Conservation (phyloP, 2,113 vertebrate genomes). For the Tonatia bakeri region DNA sequence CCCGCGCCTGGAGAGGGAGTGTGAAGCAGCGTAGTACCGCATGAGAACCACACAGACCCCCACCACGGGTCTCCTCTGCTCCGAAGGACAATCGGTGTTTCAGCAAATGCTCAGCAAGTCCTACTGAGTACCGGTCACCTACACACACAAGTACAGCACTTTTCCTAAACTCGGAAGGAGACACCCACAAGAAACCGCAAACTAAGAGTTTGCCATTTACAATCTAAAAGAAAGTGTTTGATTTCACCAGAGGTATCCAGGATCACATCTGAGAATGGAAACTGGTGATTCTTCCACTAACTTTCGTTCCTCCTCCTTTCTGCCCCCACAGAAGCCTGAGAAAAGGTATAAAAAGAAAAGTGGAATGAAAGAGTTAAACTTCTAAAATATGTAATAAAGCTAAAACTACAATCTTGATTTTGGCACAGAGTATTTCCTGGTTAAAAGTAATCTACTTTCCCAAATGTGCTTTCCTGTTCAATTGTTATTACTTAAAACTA, state of each 20-base stretch:
- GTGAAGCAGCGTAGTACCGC: neutral
- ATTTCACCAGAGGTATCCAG: neutral
- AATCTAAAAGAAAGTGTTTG: neutral
- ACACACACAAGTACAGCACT: neutral
- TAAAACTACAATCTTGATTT: slow-evolving; percentile 45
- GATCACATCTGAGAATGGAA: neutral
- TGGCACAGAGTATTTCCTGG: slow-evolving; percentile 48
- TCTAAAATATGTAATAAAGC: slow-evolving; percentile 36
- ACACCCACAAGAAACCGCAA: neutral
- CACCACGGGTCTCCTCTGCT: neutral
- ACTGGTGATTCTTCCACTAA: neutral
- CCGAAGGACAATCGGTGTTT: neutral
- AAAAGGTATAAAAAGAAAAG: slow-evolving; percentile 16
- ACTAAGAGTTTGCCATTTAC: neutral
- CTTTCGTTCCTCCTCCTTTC: neutral
- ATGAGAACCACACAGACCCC: neutral
- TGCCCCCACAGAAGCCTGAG: neutral
- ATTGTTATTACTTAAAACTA: slow-evolving; percentile 51
- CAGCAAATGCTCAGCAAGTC: neutral
- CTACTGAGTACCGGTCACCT: neutral
- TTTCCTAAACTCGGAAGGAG: neutral
- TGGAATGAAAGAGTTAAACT: slow-evolving; percentile 36
- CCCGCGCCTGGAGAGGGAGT: neutral
- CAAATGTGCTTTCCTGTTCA: slow-evolving; percentile 40
- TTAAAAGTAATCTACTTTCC: slow-evolving; percentile 47